Base-by-base conservation (phyloP, 2,888 invertebrate genomes). In the Branchellion lobata region DNA sequence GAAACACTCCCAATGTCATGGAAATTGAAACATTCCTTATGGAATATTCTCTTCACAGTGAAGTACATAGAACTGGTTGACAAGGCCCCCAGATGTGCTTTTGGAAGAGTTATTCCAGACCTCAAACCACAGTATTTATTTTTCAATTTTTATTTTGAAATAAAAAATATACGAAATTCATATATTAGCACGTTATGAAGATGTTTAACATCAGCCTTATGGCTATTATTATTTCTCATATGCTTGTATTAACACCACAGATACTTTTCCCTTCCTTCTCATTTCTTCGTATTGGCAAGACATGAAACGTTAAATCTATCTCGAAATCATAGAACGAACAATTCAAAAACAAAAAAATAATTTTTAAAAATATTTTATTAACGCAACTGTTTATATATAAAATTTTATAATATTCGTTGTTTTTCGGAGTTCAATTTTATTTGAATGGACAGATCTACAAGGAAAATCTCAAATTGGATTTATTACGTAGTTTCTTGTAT, bases 71-170 rank as follows among this genome's bases (percentile, higher is more conserved):
- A 77, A 36, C 31, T 77, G 21, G 1, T 65, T 18, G 77, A 77
- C n/a, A 77, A 36, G 24, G 77, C 57, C 0, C 77, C 77, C n/a
- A 57, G 29, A 36, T 65, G 61, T 36, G 65, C 65, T 29, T 77
- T 77, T 65, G 77, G 77, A 34, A 57, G 29, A 11, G 77, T 77
- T 18, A 61, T 77, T 34, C 77, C 77, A n/a, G 77, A 77, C 34
- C n/a, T 65, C 40, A 40, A 40, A 40, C 8, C 5, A 40, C 40
- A 40, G 40, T 40, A 40, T 8, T 40, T 40, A 40, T 8, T 40
- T n/a, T n/a, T n/a, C n/a, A n/a, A n/a, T n/a, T n/a, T n/a, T n/a
- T n/a, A n/a, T n/a, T n/a, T n/a, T n/a, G n/a, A n/a, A n/a, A n/a
- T n/a, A n/a, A n/a, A n/a, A n/a, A n/a, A n/a, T n/a, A n/a, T n/a